Evolutionary conservation across 2,113 vertebrate genomes (phyloP), one percentile per base, ranked within the genome.

Genomic region (Dipodomys spectabilis): DNA sequence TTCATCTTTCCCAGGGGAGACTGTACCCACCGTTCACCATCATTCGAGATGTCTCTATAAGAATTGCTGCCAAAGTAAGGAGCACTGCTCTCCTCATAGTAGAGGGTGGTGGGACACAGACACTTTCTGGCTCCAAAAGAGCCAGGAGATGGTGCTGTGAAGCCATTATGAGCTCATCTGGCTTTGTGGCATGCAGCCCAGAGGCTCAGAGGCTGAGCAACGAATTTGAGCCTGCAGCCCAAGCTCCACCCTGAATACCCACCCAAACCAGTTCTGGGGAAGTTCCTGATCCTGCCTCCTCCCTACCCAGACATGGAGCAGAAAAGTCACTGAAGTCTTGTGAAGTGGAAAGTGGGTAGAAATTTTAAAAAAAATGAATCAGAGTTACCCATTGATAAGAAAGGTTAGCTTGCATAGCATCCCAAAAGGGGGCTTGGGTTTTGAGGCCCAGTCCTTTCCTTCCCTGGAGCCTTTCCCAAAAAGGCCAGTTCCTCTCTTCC

Each of bases 1-100:
- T 99, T 93, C 80, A 99, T 91, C 98, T 99, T 94, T 98, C 98
- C 0, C 99, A 99, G 96, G 99, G 99, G 82, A 98, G 99, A 95
- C 98, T 99, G 22, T 99, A 99, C 96, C 99, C 99, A 23, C 99
- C 99, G 9, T 98, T 99, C 93, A 98, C 82, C 90, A 98, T 95
- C 97, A 99, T 99, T 91, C 98, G 99, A 98, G 99, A 99, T 15
- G 99, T 99, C 84, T 99, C 99, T 97, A 98, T 99, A 96, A 99
- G 99, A 98, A 99, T 99, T 0, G 99, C 99, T 27, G 97, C 99
- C 79, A 99, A 99, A 98, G 99, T 99, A 96, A 97, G 98, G 86
- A 62, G 19, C 83, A 12, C 35, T 57, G 71, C 64, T 57, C 60
- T 44, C 5, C 25, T 44, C 69, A 19, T 2, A 62, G 1, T 25